Evolutionary conservation across 2,797 vertebrate genomes (phyloP).

Genomic region (Synaphobranchus kaupii): DNA sequence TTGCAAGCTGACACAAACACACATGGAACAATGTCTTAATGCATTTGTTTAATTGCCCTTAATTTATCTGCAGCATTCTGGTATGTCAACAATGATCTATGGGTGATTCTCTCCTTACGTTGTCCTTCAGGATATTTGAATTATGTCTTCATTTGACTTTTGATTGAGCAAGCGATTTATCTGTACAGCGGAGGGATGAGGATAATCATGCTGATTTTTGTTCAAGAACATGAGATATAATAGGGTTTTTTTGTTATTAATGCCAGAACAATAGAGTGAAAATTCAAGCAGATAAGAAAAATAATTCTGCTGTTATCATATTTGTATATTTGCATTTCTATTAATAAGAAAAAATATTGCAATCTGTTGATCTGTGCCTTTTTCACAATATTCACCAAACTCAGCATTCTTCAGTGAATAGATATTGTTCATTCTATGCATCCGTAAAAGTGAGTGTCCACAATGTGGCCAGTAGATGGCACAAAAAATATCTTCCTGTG

Average conservation of each 20-base stretch:
- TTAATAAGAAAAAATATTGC: neutral
- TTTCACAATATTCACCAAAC: slow-evolving; percentile 63
- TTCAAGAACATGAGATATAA: neutral
- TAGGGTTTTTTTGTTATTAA: neutral
- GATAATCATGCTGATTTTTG: neutral
- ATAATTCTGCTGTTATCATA: neutral
- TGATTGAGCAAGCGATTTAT: neutral
- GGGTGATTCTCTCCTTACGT: neutral
- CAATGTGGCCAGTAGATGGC: slow-evolving; percentile 30
- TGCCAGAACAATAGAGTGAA: neutral
- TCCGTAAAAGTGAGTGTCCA: slow-evolving; percentile 13
- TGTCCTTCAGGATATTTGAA: neutral
- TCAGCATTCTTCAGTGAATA: slow-evolving; percentile 63
- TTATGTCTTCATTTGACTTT: neutral
- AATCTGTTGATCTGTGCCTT: slow-evolving; percentile 36
- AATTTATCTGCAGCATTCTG: slow-evolving; percentile 34
- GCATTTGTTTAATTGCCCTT: slow-evolving; percentile 36
- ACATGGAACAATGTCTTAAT: slow-evolving; percentile 15
- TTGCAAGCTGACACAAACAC: slow-evolving; percentile 6
- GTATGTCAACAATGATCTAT: slow-evolving; percentile 34
- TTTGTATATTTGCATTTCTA: neutral
- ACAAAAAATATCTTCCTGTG: neutral
- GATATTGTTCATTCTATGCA: slow-evolving; percentile 37
- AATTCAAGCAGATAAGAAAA: neutral
- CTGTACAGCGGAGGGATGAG: neutral